These are phyloP conservation scores for Timema cristinae DNA, from an alignment of 2,888 invertebrate genomes.

Conservation along the genomic window DNA sequence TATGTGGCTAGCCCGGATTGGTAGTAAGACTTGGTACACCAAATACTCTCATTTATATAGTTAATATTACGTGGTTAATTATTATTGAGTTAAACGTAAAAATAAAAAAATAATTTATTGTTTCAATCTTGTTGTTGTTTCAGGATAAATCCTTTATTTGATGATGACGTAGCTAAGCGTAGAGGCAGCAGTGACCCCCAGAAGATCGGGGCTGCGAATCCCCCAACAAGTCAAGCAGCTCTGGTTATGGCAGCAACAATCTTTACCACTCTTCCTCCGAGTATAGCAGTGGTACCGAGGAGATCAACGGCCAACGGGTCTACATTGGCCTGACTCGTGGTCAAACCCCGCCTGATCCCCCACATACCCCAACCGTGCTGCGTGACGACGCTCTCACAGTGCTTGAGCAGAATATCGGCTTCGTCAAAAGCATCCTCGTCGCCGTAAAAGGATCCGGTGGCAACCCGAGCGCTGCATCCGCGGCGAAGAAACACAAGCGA, in stretches of 20 bases:
- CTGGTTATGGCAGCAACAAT: constrained; percentile 43
- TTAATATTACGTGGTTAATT: too few species aligned
- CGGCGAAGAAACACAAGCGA: constrained; percentile 16
- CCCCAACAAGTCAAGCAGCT: constrained; percentile 41
- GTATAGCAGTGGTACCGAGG: constrained; percentile 25
- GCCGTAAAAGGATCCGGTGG: constrained; percentile 34
- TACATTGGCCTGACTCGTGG: constrained; percentile 26
- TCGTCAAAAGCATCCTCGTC: constrained; percentile 44
- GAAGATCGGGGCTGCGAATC: constrained; percentile 21
- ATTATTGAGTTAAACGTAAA: constrained; percentile 5
- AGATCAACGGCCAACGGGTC: constrained; percentile 8
- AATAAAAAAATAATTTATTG: background rate
- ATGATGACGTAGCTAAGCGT: constrained; percentile 36
- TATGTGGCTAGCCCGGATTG: too few species aligned
- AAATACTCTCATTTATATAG: too few species aligned
- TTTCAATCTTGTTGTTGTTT: constrained; percentile 29
- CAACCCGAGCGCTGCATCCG: constrained; percentile 3
- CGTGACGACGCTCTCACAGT: constrained; percentile 40
- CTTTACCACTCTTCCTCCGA: constrained; percentile 32
- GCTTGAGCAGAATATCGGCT: constrained; percentile 44
- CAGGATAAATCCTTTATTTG: constrained; percentile 46
- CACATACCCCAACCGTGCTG: constrained; percentile 27
- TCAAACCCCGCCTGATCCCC: constrained; percentile 35
- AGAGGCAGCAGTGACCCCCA: background rate
- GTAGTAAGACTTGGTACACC: too few species aligned